Percentiles rank a stretch among this genome's conserved stretches.
phyloP scores from a whole-genome alignment of 1,140 invertebrate genomes.

The Trissolcus basalis region DNA sequence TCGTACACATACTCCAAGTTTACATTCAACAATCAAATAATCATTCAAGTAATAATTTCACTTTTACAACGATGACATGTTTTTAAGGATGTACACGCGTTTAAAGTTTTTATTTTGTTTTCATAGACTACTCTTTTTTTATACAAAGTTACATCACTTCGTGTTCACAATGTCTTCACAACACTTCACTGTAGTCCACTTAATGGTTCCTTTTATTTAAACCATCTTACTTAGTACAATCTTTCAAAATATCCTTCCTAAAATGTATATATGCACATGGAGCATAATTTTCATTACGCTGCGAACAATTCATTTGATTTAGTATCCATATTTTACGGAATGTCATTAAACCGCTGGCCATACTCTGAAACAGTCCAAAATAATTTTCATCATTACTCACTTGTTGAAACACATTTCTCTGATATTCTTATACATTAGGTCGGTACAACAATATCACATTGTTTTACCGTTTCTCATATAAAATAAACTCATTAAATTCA shows the following conservation, averaged over 20 bases:
- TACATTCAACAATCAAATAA: conserved; percentile 56
- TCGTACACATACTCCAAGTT: conserved; percentile 53
- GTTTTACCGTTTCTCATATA: too few species aligned
- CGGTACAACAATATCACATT: too few species aligned
- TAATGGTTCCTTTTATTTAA: conserved; percentile 28
- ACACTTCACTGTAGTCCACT: conserved; percentile 53
- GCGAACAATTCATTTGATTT: conserved; percentile 47
- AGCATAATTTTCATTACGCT: conserved; percentile 40
- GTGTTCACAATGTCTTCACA: conserved; percentile 52
- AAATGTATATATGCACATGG: conserved; percentile 41
- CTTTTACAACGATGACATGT: conserved; percentile 51
- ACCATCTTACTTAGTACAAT: conserved; percentile 50
- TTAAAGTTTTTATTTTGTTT: conserved; percentile 23
- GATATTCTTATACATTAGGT: not conserved
- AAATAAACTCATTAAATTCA: too few species aligned
- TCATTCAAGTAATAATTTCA: conserved; percentile 54
- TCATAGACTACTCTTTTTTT: conserved; percentile 47
- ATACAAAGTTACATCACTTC: conserved; percentile 59
- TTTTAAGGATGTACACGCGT: conserved; percentile 53
- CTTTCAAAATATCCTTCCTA: conserved; percentile 47
- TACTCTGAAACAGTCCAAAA: conserved; percentile 75
- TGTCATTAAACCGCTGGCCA: conserved; percentile 80
- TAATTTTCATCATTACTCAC: not conserved
- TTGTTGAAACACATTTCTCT: not conserved
- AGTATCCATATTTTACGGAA: conserved; percentile 58